Evolutionary conservation across 2,888 invertebrate species (phyloP).

Genomic region (Panorpa germanica): DNA sequence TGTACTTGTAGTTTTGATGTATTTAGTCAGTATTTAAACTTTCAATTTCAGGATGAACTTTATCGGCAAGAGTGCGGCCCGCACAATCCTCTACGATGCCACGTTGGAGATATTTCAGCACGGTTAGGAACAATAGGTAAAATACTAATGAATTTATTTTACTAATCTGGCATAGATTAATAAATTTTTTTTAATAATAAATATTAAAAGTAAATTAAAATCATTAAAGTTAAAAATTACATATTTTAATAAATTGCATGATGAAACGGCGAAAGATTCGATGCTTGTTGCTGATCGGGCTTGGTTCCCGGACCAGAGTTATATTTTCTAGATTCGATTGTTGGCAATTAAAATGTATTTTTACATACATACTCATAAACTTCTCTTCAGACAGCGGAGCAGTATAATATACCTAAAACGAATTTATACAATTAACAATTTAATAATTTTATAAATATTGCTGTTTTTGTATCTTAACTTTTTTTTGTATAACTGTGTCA

Average conservation of each 20-base stretch:
- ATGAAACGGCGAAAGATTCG: no score
- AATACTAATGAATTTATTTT: conserved; percentile 11
- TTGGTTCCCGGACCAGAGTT: no score
- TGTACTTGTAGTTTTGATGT: conserved; percentile 6
- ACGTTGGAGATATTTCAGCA: conserved; percentile 77
- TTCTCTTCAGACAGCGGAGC: no score
- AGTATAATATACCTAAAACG: neutral
- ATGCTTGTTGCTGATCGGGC: no score
- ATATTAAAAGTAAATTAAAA: neutral
- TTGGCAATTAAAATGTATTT: no score
- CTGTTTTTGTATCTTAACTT: neutral
- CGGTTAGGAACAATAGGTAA: conserved; percentile 62
- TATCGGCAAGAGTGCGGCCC: conserved; percentile 77
- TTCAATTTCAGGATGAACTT: conserved; percentile 44
- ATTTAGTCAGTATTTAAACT: conserved; percentile 8
- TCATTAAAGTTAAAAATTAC: neutral
- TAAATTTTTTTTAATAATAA: no score
- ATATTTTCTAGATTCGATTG: no score
- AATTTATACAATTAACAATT: neutral
- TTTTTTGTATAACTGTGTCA: conserved; percentile 1
- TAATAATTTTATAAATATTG: neutral
- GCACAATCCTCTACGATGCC: conserved; percentile 74
- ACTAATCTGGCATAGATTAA: neutral
- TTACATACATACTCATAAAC: no score
- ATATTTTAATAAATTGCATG: neutral